A percentile compares a stretch with the other conserved stretches of the same genome.
phyloP scores from a whole-genome alignment of 2,888 invertebrate genomes.

The Eurois occulta region DNA sequence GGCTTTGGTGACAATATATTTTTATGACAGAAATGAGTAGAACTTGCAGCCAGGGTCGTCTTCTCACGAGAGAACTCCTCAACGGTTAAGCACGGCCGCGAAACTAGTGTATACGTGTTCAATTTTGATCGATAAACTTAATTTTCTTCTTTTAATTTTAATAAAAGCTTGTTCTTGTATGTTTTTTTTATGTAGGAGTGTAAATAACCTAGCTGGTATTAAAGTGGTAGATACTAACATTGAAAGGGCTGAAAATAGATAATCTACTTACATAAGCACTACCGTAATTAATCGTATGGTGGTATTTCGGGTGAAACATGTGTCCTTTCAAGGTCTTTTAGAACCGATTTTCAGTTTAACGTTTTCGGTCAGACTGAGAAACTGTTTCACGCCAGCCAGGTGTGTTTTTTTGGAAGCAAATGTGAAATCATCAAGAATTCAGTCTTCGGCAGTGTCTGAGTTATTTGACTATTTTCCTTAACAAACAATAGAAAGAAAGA shows the following conservation, averaged over 20 bases:
- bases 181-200: not conserved
- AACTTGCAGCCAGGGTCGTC: not conserved
- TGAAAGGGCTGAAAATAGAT: not conserved
- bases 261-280: conserved; percentile 3
- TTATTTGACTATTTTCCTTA: not conserved
- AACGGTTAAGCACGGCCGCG: not conserved
- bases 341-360: not conserved
- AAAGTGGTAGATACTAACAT: not conserved
- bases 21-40: not conserved
- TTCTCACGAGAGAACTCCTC: not conserved
- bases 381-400: not conserved
- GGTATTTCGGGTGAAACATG: not conserved
- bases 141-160: not conserved
- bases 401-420: not conserved
- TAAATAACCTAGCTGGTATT: not conserved
- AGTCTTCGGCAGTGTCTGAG: not conserved
- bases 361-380: not conserved
- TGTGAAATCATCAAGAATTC: not conserved
- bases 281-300: conserved; percentile 17
- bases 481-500: too few species aligned
- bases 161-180: too few species aligned
- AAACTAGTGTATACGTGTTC: not conserved
- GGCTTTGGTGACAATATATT: not conserved
- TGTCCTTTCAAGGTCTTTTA: not conserved
- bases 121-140: not conserved